A percentile compares a stretch with the other conserved stretches of the same genome.
Conservation (phyloP, 2,888 invertebrate genomes). For the Periphyllus acericola region DNA sequence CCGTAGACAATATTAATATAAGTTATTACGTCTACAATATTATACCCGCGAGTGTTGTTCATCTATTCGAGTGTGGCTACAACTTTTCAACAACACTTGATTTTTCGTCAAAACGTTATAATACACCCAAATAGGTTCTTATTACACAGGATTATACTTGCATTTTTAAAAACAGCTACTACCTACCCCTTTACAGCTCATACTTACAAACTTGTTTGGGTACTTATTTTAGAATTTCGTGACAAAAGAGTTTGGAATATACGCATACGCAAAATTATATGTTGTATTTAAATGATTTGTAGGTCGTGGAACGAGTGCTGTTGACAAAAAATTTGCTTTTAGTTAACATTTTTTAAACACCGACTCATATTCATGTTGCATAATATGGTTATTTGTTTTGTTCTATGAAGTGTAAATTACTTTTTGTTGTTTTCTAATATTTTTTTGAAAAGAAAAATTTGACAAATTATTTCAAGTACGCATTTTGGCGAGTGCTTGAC, state of each 20-base stretch:
- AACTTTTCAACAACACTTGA: too few species aligned
- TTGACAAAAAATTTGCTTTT: neutral
- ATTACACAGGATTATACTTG: too few species aligned
- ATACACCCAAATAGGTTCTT: too few species aligned
- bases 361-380: neutral
- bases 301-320: neutral
- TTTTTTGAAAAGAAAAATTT: neutral
- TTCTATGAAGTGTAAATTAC: neutral
- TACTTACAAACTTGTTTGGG: too few species aligned
- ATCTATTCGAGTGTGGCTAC: too few species aligned
- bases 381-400: neutral
- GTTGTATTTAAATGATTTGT: neutral
- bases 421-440: neutral
- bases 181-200: too few species aligned
- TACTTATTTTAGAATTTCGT: too few species aligned
- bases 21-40: neutral
- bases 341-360: neutral
- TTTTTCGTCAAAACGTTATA: too few species aligned
- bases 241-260: too few species aligned
- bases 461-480: neutral
- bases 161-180: too few species aligned
- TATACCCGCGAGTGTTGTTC: too few species aligned
- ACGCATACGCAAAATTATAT: neutral
- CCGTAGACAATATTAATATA: neutral
- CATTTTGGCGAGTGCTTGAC: neutral